Percentiles rank a stretch among this genome's conserved stretches.
Evolutionary conservation across 2,888 invertebrate genomes (phyloP).

Genomic region (Agrochola lychnidis): DNA sequence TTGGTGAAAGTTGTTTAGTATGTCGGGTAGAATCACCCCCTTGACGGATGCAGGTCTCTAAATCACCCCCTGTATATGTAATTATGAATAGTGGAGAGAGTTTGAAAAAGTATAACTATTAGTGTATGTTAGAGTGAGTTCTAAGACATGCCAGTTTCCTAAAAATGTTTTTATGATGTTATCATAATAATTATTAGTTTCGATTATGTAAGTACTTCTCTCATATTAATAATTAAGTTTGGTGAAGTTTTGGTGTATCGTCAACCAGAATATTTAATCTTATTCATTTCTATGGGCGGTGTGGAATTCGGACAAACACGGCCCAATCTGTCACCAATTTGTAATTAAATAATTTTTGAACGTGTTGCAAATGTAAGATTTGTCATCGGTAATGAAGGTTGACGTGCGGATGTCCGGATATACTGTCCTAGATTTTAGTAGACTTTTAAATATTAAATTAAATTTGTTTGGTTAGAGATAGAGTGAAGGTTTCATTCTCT

Average conservation of each 20-base stretch:
- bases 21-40: no score
- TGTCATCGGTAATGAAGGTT: conserved; percentile 37
- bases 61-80: no score
- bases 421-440: conserved; percentile 26
- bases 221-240: neutral
- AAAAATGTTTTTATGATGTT: no score
- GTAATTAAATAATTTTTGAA: conserved; percentile 19
- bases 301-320: neutral
- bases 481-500: neutral
- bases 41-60: no score
- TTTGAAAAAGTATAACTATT: no score
- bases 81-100: no score
- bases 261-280: neutral
- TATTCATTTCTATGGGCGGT: neutral
- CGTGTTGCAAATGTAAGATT: conserved; percentile 34
- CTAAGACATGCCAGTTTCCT: no score
- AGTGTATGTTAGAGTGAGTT: no score
- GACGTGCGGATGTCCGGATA: conserved; percentile 45
- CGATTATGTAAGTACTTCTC: neutral
- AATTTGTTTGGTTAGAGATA: neutral
- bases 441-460: conserved; percentile 1
- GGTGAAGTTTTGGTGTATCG: neutral
- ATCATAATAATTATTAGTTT: neutral
- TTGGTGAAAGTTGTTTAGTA: no score
- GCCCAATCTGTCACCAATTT: conserved; percentile 36